Evolutionary conservation across 2,797 vertebrate genomes (phyloP).

Genomic region (Hoplostethus atlanticus): DNA sequence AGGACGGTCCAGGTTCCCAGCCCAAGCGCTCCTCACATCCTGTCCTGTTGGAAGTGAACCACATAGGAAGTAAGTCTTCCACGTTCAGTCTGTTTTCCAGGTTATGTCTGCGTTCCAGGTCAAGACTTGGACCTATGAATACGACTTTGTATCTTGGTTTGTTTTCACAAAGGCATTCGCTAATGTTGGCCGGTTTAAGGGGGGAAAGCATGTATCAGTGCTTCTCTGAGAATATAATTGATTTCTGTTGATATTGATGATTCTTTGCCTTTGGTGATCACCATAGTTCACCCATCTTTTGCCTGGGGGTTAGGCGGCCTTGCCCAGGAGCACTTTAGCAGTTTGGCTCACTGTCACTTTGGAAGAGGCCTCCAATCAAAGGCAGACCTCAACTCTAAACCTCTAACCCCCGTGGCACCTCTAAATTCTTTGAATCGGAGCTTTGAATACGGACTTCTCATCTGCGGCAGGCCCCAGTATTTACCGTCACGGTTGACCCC

Average conservation of each 20-base stretch:
- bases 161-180: no score
- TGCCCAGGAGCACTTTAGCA: not conserved
- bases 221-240: no score
- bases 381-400: constrained; percentile 16
- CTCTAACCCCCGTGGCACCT: constrained; percentile 9
- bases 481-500: constrained; percentile 59
- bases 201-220: no score
- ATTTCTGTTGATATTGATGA: no score
- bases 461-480: constrained; percentile 19
- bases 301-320: not conserved
- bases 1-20: constrained; percentile 21
- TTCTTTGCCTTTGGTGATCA: no score
- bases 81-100: constrained; percentile 20
- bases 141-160: no score
- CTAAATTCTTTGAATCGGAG: constrained; percentile 31
- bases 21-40: constrained; percentile 38
- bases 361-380: not conserved
- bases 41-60: constrained; percentile 7
- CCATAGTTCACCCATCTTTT: no score
- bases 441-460: constrained; percentile 7
- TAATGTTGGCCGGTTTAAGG: no score
- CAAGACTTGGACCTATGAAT: constrained; percentile 8
- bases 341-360: not conserved
- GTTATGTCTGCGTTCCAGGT: constrained; percentile 7
- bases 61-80: constrained; percentile 16